Evolutionary conservation across 2,888 invertebrate genomes (phyloP).

Genomic region (Adelognathus sp.): DNA sequence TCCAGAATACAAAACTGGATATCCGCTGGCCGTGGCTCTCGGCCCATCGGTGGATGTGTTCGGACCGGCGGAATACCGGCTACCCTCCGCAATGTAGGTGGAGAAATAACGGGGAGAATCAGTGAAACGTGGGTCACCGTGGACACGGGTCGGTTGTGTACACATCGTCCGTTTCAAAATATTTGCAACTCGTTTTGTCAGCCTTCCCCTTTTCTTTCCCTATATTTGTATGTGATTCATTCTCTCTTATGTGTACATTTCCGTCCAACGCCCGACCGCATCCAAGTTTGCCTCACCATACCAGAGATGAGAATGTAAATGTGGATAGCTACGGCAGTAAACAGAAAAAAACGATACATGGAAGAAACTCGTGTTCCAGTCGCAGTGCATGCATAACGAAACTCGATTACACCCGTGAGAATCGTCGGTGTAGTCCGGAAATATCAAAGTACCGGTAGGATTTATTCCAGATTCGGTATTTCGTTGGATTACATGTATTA

Average conservation of each 20-base stretch:
- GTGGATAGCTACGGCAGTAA: background rate
- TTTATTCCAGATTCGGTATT: background rate
- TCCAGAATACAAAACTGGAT: slow-evolving; percentile 67
- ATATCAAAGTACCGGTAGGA: background rate
- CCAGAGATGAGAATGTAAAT: background rate
- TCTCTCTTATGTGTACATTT: background rate
- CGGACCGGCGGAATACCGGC: slow-evolving; percentile 16
- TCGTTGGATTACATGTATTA: too few species aligned
- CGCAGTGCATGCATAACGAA: background rate
- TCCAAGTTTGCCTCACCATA: background rate
- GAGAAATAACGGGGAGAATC: slow-evolving; percentile 14
- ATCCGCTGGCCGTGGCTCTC: slow-evolving; percentile 35
- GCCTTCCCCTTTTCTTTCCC: background rate
- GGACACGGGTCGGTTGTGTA: slow-evolving; percentile 14
- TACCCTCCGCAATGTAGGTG: slow-evolving; percentile 12
- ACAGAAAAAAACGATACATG: background rate
- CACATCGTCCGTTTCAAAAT: slow-evolving; percentile 19
- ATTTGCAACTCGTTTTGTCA: slow-evolving; percentile 30
- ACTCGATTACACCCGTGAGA: background rate
- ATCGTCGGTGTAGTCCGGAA: too few species aligned
- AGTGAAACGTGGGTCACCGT: slow-evolving; percentile 20
- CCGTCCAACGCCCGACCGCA: background rate
- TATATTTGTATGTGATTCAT: background rate
- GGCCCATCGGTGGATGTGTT: slow-evolving; percentile 25
- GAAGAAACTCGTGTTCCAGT: background rate